These are phyloP conservation scores for Spialia ferax DNA, from an alignment of 2,888 invertebrate species.

Conservation along the genomic window DNA sequence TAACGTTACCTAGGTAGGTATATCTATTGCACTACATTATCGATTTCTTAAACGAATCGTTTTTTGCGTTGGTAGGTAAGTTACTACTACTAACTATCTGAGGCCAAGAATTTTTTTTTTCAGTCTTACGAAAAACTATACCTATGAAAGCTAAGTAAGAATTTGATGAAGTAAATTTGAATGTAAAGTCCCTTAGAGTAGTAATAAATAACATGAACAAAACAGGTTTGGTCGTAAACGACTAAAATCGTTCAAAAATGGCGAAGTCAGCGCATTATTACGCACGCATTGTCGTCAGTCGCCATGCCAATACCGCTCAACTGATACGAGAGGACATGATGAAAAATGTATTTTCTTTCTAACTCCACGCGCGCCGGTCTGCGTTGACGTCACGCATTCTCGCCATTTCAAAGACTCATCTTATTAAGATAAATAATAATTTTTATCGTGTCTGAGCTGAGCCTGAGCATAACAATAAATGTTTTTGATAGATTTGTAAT, in stretches of 20 bases:
- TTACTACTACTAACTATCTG: no score
- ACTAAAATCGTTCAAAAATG: conserved; percentile 45
- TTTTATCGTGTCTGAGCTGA: not conserved
- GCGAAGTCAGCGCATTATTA: conserved; percentile 49
- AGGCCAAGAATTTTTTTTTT: no score
- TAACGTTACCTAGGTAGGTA: no score
- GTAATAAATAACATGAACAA: conserved; percentile 14
- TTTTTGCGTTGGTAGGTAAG: no score
- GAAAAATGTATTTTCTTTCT: conserved; percentile 70
- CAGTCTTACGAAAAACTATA: no score
- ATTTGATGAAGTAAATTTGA: conserved; percentile 22
- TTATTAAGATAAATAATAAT: not conserved
- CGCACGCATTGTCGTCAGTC: conserved; percentile 57
- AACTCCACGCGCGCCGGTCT: conserved; percentile 52
- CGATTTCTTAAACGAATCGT: no score
- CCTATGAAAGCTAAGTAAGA: no score
- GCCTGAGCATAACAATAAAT: not conserved
- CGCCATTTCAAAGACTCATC: conserved; percentile 32
- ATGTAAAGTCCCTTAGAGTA: not conserved
- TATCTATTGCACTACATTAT: no score
- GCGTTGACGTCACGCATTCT: conserved; percentile 64
- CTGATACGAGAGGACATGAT: conserved; percentile 54
- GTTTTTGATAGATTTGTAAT: not conserved
- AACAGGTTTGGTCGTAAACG: conserved; percentile 15
- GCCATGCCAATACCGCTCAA: conserved; percentile 49